Evolutionary conservation across 2,113 vertebrate genomes (phyloP).

Genomic region (Neogale vison): DNA sequence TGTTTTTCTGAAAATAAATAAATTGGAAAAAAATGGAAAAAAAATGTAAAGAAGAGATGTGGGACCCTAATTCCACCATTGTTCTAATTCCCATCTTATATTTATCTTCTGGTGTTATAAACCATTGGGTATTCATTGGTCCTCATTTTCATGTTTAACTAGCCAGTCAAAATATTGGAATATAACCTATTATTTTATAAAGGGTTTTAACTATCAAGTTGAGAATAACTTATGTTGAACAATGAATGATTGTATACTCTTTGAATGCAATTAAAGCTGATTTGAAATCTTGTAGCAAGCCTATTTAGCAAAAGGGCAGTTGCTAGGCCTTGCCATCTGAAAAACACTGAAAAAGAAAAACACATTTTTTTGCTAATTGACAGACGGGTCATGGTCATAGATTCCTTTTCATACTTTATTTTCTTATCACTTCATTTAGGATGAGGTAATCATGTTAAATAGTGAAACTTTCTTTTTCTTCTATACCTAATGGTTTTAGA

Average conservation of each 20-base stretch:
- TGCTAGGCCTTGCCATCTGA: background rate
- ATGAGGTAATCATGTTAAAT: background rate
- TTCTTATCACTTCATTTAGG: background rate
- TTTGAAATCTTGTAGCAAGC: background rate
- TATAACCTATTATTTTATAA: background rate
- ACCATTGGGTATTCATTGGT: background rate
- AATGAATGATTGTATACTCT: background rate
- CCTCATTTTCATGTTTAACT: background rate
- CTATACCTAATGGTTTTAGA: background rate
- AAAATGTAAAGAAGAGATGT: background rate
- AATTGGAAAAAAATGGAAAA: too few relatives aligned
- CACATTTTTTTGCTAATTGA: background rate
- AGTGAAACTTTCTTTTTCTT: background rate
- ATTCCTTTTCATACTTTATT: background rate
- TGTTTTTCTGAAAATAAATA: too few relatives aligned
- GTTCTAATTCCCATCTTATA: background rate
- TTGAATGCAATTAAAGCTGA: background rate
- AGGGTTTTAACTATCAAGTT: background rate
- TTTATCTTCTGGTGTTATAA: background rate
- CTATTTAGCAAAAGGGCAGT: background rate
- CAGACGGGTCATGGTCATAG: background rate
- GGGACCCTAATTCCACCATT: background rate
- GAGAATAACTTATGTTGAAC: background rate
- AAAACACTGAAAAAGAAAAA: background rate
- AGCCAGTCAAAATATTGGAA: background rate